Percentiles rank a stretch among this genome's conserved stretches.
Conservation (phyloP, 1,140 invertebrate genomes). For the Chironomus tepperi region DNA sequence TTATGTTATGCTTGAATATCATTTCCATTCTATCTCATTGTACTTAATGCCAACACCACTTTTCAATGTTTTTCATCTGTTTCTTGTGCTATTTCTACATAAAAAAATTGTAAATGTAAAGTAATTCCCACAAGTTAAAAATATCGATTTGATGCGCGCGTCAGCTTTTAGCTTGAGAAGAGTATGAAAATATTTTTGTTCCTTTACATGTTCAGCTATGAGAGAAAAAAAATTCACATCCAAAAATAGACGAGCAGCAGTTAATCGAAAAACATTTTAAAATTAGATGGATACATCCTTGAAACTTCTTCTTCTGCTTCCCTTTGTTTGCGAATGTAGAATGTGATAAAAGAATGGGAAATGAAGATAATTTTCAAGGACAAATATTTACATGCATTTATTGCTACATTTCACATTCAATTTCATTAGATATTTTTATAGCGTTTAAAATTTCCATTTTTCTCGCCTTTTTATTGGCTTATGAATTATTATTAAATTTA, state of each 20-base stretch:
- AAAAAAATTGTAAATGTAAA: neutral
- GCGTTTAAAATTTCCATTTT: too few relatives aligned
- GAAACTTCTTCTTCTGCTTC: neutral
- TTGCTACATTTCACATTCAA: too few relatives aligned
- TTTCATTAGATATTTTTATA: too few relatives aligned
- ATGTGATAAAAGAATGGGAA: too few relatives aligned
- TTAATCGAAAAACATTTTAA: neutral
- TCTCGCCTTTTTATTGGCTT: too few relatives aligned
- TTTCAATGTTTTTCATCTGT: neutral
- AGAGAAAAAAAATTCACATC: neutral
- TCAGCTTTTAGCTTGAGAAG: neutral
- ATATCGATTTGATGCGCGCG: conserved; percentile 20
- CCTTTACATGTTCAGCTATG: neutral
- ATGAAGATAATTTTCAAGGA: too few relatives aligned
- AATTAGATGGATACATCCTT: neutral
- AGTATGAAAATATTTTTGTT: neutral
- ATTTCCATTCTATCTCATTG: neutral
- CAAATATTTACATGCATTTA: too few relatives aligned
- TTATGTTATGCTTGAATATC: conserved; percentile 8
- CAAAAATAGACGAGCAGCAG: too few relatives aligned
- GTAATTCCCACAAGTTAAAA: conserved; percentile 10
- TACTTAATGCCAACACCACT: neutral
- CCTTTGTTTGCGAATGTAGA: too few relatives aligned
- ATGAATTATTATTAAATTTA: too few relatives aligned
- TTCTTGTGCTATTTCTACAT: neutral